A percentile compares a stretch with the other conserved stretches of the same genome.
Evolutionary conservation across 2,113 vertebrate genomes (phyloP).

Genomic region (Aix galericulata): DNA sequence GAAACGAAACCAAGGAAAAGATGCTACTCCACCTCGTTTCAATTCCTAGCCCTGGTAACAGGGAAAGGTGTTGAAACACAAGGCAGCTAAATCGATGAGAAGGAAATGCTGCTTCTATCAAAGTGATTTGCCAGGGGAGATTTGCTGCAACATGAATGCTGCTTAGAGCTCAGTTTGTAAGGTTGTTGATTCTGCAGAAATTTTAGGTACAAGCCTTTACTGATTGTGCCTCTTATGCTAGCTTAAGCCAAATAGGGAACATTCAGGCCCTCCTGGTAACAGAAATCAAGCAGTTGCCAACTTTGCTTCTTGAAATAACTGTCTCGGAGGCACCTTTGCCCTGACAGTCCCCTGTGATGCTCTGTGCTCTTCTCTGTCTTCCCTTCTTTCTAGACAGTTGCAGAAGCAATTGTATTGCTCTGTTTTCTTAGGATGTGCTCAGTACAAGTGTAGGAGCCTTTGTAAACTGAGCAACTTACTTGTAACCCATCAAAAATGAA

Average conservation of each 20-base stretch:
- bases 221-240: background rate
- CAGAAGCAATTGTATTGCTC: background rate
- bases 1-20: background rate
- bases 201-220: background rate
- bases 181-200: slow-evolving; percentile 22
- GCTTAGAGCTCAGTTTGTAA: background rate
- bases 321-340: background rate
- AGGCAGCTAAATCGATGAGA: background rate
- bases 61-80: background rate
- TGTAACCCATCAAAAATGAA: background rate
- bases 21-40: background rate
- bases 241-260: background rate
- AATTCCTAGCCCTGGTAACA: background rate
- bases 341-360: background rate
- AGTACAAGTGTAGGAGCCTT: background rate
- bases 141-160: background rate
- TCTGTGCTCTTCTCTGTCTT: background rate
- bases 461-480: background rate
- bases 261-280: background rate
- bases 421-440: background rate
- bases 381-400: background rate
- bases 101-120: background rate
- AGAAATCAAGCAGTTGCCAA: background rate
- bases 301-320: background rate
- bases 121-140: background rate